Percentiles rank a stretch among this genome's conserved stretches.
phyloP scores from a whole-genome alignment of 2,113 vertebrate genomes.

The Myotis davidii region DNA sequence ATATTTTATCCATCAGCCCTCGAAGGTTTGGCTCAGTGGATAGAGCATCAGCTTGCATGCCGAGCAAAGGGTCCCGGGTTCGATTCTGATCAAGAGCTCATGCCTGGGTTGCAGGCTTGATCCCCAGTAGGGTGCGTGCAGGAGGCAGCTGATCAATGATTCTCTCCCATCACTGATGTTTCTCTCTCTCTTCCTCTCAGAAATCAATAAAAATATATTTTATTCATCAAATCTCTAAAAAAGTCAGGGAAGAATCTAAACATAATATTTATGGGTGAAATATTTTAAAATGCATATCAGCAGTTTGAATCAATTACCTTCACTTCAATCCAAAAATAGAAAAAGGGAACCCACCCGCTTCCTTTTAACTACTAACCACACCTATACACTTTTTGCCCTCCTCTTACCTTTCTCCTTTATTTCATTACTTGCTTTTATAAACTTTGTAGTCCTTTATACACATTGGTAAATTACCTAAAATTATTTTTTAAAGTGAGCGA shows the following conservation, averaged over 20 bases:
- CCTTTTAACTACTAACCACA: background rate
- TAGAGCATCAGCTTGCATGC: no score
- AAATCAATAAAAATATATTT: background rate
- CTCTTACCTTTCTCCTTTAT: background rate
- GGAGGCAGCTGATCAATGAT: no score
- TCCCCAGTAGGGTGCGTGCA: no score
- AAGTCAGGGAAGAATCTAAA: slow-evolving; percentile 11
- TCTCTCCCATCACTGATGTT: no score
- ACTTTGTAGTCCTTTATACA: background rate
- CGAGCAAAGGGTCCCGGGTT: no score
- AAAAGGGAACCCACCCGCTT: background rate
- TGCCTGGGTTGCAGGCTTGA: no score
- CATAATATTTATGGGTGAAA: background rate
- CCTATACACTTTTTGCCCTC: background rate
- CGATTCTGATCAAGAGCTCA: no score
- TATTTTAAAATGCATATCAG: background rate
- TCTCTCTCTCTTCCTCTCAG: no score
- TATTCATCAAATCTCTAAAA: background rate
- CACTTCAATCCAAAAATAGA: background rate
- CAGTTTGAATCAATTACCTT: background rate
- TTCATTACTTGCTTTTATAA: background rate
- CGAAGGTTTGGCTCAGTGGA: no score
- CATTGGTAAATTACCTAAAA: background rate
- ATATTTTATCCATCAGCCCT: background rate
- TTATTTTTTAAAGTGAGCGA: background rate